Conservation (phyloP, 2,113 vertebrate genomes). For the Catharus fuscescens region DNA sequence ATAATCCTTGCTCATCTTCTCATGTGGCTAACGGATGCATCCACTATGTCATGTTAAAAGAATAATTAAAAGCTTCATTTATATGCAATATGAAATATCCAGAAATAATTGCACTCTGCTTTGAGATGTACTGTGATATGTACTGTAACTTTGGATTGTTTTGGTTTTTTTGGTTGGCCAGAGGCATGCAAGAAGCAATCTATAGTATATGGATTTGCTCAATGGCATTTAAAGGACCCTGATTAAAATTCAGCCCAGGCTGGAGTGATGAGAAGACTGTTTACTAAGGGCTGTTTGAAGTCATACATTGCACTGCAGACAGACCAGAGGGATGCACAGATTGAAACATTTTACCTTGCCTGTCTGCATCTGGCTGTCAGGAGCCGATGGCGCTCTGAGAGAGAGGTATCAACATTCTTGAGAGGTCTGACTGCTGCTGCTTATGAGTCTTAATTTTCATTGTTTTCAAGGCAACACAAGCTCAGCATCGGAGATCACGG, state of each 20-base stretch:
- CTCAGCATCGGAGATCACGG: neutral
- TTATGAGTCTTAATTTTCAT: slow-evolving; percentile 39
- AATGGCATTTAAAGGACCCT: slow-evolving; percentile 83
- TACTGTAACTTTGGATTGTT: slow-evolving; percentile 66
- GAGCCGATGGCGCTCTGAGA: slow-evolving; percentile 43
- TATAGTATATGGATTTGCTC: slow-evolving; percentile 81
- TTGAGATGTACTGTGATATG: slow-evolving; percentile 50
- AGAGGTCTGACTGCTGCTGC: neutral
- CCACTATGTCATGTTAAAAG: slow-evolving; percentile 22
- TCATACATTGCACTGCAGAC: neutral
- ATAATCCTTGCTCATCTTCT: slow-evolving; percentile 23
- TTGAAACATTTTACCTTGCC: slow-evolving; percentile 63
- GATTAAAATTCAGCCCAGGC: slow-evolving; percentile 79
- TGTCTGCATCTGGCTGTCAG: slow-evolving; percentile 32
- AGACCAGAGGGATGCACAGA: slow-evolving; percentile 51
- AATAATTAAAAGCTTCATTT: slow-evolving; percentile 67
- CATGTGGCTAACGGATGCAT: neutral
- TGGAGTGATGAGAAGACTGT: slow-evolving; percentile 68
- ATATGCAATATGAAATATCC: slow-evolving; percentile 22
- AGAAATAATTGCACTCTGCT: slow-evolving; percentile 8
- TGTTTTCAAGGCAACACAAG: neutral
- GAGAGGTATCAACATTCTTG: slow-evolving; percentile 33
- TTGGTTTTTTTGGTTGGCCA: slow-evolving; percentile 73
- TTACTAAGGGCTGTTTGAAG: slow-evolving; percentile 71
- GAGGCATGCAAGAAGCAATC: slow-evolving; percentile 75